A percentile compares a stretch with the other conserved stretches of the same genome.
These are phyloP conservation scores for Sciaenops ocellatus DNA, from an alignment of 2,797 vertebrate species.

Conservation along the genomic window DNA sequence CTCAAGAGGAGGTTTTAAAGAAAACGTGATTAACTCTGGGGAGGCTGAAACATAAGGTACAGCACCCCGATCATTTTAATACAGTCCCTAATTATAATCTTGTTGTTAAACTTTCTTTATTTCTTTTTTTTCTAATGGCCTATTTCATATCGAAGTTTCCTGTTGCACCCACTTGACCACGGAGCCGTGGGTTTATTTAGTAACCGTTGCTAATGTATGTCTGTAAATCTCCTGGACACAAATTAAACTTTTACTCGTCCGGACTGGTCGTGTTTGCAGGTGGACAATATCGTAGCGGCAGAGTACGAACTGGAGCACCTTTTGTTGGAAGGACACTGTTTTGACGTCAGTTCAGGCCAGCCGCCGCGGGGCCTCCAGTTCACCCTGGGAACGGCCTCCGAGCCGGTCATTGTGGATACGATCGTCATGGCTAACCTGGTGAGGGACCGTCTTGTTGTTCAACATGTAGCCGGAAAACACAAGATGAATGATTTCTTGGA, in stretches of 20 bases:
- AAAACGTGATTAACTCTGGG: neutral
- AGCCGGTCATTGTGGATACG: conserved; percentile 93
- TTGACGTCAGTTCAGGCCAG: conserved; percentile 96
- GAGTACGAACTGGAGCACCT: conserved; percentile 97
- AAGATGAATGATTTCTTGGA: no score
- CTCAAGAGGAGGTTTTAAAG: neutral
- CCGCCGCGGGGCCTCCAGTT: conserved; percentile 97
- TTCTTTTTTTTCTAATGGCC: neutral
- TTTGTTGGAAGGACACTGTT: conserved; percentile 96
- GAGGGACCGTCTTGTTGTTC: conserved; percentile 38
- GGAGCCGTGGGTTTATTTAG: neutral
- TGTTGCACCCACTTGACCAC: neutral
- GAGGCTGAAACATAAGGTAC: neutral
- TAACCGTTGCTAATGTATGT: neutral
- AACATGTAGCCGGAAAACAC: no score
- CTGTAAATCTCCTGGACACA: neutral
- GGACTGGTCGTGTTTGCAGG: conserved; percentile 76
- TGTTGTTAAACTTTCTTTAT: neutral
- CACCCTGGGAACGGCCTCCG: conserved; percentile 91
- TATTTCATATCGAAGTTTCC: neutral
- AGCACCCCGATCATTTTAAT: neutral
- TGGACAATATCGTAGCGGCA: conserved; percentile 92
- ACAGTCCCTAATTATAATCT: neutral
- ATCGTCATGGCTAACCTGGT: conserved; percentile 99
- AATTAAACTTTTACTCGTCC: neutral